Evolutionary conservation across 2,888 invertebrate genomes (phyloP), one percentile per base, ranked within the genome.

Genomic region (Serripes groenlandicus): DNA sequence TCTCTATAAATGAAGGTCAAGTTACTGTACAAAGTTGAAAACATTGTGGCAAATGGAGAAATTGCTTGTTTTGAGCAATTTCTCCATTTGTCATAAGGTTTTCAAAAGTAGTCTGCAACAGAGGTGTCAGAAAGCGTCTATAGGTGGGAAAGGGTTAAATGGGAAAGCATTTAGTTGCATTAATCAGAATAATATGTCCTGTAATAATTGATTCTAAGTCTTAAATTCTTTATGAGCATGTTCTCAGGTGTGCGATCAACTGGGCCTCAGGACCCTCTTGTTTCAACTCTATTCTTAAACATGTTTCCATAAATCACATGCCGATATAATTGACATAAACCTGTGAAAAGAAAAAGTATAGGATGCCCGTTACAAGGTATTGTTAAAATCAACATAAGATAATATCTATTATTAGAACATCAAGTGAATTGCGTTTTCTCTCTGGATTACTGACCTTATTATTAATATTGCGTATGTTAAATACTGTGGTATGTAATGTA

Each of bases 391-490:
- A 34, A 35, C 34, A 34, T 18, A 35, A 23, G 64, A 64, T 64
- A 64, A 64, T 21, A 64, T 64, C 37, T 64, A 64, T 64, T 64
- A 32, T 35, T 64, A 64, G 64, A 64, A 64, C 62, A 64, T 32
- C n/a, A 9, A 5, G 34, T 18, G 30, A 64, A 64, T 37, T 34
- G 64, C 64, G 37, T 60, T 60, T 30, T 49, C 49, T 18, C 34
- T 35, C 30, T 60, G 5, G 7, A 18, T 23, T n/a, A 15, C 15
- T 62, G 62, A 62, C 62, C 30, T 62, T 62, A 62, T 62, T 62
- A 28, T 56, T 56, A 56, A 56, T 32, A 62, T n/a, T 62, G 62
- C 62, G 62, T 32, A 62, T 56, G 11, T 42, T 42, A 18, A 18
- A 56, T n/a, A n/a, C n/a, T n/a, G n/a, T n/a, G n/a, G n/a, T n/a